A percentile compares a stretch with the other conserved stretches of the same genome.
Conservation (phyloP, 2,797 vertebrate species). For the Lepilemur ruficaudatus region DNA sequence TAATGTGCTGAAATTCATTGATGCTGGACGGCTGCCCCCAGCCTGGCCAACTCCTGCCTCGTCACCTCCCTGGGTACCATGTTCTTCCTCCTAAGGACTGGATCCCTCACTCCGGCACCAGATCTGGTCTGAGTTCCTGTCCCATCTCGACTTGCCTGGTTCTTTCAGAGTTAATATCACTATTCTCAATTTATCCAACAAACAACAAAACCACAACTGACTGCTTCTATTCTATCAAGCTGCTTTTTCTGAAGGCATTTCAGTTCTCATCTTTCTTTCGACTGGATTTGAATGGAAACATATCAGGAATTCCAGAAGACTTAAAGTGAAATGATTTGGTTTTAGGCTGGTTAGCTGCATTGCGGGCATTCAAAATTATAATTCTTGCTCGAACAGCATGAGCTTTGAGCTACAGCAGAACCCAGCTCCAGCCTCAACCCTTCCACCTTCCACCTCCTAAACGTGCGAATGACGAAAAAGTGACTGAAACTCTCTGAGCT, state of each 20-base stretch:
- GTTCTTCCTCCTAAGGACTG: background rate
- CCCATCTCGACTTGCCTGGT: background rate
- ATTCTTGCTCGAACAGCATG: background rate
- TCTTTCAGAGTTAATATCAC: background rate
- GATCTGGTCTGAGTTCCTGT: background rate
- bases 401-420: background rate
- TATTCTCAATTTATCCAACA: background rate
- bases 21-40: background rate
- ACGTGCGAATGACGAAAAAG: background rate
- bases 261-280: no score
- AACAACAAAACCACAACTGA: background rate
- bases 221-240: background rate
- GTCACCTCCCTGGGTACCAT: no score
- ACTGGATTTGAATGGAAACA: background rate
- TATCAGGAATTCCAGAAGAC: background rate
- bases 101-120: background rate
- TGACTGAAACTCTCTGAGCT: background rate
- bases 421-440: background rate
- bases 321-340: background rate
- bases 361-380: background rate
- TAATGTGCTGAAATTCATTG: background rate
- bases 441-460: background rate
- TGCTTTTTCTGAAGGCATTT: background rate
- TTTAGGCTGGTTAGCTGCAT: accelerated
- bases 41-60: accelerated